Evolutionary conservation across 1,140 invertebrate species (phyloP).

Genomic region (Callitettix versicolor): DNA sequence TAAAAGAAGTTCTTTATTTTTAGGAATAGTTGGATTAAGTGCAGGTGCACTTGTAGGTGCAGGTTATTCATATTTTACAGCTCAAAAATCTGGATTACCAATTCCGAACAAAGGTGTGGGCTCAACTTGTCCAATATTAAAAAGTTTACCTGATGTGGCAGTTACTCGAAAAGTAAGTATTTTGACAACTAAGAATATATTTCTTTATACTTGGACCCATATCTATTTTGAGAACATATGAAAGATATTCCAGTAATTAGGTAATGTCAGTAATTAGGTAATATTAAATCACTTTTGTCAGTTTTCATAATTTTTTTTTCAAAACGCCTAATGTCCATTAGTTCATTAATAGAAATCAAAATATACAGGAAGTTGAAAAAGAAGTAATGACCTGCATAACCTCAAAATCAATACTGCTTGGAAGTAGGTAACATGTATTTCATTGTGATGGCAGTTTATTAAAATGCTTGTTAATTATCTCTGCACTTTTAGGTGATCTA

Average conservation of each 20-base stretch:
- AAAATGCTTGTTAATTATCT: no score
- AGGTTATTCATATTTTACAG: slow-evolving; percentile 38
- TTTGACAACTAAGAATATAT: slow-evolving; percentile 1
- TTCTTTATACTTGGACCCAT: neutral
- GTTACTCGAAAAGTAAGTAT: slow-evolving; percentile 35
- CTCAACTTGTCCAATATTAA: slow-evolving; percentile 35
- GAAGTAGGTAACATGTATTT: no score
- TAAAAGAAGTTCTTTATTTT: neutral
- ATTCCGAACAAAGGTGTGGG: slow-evolving; percentile 35
- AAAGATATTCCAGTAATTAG: neutral
- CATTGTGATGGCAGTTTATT: no score
- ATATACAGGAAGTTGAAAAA: no score
- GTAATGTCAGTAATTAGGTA: no score
- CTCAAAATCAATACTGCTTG: no score
- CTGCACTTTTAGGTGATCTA: no score
- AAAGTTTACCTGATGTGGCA: slow-evolving; percentile 37
- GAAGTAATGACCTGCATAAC: no score
- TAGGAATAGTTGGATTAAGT: slow-evolving; percentile 31
- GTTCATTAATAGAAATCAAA: neutral
- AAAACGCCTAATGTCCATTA: neutral
- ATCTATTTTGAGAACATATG: neutral
- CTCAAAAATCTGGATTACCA: slow-evolving; percentile 34
- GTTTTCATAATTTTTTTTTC: neutral
- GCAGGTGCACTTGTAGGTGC: slow-evolving; percentile 38
- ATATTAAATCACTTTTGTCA: neutral